phyloP scores from a whole-genome alignment of 2,888 invertebrate genomes.

The Biston stratarius region DNA sequence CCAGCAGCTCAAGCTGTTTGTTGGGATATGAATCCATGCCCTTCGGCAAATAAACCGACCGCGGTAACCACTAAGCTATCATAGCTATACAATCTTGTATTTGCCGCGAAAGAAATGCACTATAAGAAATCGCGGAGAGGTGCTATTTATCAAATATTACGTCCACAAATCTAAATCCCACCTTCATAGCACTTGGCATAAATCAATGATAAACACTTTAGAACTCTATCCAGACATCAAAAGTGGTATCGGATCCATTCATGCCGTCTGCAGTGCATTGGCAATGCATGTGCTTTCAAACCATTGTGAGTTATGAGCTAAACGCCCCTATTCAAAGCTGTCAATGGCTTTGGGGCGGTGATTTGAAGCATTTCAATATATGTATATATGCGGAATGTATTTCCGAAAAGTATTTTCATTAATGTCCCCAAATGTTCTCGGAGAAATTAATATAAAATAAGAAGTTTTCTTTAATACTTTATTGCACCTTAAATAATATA shows the following conservation, averaged over 20 bases:
- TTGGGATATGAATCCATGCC: too few relatives aligned
- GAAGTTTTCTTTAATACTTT: too few relatives aligned
- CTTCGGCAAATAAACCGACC: too few relatives aligned
- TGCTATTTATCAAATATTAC: neutral
- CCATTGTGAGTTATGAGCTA: slow-evolving; percentile 55
- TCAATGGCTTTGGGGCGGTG: slow-evolving; percentile 50
- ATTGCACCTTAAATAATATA: too few relatives aligned
- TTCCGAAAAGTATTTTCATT: neutral
- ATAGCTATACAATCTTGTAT: too few relatives aligned
- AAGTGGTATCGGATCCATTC: slow-evolving; percentile 25
- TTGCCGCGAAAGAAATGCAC: too few relatives aligned
- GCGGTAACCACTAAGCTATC: too few relatives aligned
- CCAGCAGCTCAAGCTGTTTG: too few relatives aligned
- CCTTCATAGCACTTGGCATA: slow-evolving; percentile 9
- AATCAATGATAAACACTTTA: slow-evolving; percentile 29
- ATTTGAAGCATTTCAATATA: slow-evolving; percentile 37
- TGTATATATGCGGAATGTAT: neutral
- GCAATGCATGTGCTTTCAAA: slow-evolving; percentile 52
- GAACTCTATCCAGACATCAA: slow-evolving; percentile 20
- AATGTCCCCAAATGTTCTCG: too few relatives aligned
- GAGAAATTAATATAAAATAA: too few relatives aligned
- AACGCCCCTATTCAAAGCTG: slow-evolving; percentile 45
- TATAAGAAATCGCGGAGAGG: neutral
- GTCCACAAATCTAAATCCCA: neutral
- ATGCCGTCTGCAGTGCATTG: slow-evolving; percentile 36